These are phyloP conservation scores for Xiphophorus hellerii DNA, from an alignment of 2,113 vertebrate genomes.

Conservation along the genomic window DNA sequence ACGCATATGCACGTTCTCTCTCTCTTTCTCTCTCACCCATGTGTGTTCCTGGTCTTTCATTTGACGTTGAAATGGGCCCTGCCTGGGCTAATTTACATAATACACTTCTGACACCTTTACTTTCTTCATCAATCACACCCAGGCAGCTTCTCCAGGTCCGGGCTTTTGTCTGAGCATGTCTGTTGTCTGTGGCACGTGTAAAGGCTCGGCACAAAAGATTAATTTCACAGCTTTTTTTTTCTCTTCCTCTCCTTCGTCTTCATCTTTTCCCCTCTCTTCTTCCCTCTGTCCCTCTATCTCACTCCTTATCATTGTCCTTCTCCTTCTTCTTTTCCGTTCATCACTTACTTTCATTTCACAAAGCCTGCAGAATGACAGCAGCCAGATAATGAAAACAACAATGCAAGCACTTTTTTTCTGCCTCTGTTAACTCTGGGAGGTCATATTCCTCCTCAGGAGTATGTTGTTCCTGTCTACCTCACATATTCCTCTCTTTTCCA, in stretches of 20 bases:
- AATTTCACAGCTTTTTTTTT: constrained; percentile 96
- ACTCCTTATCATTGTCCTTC: constrained; percentile 64
- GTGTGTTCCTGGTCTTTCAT: constrained; percentile 83
- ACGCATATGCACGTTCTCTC: constrained; percentile 28
- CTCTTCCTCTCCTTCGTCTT: constrained; percentile 29
- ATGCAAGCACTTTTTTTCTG: constrained; percentile 87
- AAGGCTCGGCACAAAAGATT: constrained; percentile 99
- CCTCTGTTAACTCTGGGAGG: constrained; percentile 86
- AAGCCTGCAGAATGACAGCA: constrained; percentile 98
- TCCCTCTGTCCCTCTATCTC: constrained; percentile 68
- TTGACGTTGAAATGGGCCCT: constrained; percentile 90
- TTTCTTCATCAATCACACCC: constrained; percentile 99
- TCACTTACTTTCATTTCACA: constrained; percentile 92
- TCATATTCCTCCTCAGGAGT: constrained; percentile 84
- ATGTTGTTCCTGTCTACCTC: constrained; percentile 42
- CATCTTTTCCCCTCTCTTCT: constrained; percentile 54
- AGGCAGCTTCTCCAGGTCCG: constrained; percentile 95
- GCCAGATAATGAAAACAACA: constrained; percentile 99
- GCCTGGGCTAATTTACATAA: constrained; percentile 99
- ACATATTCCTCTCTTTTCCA: constrained; percentile 72
- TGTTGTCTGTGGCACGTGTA: constrained; percentile 96
- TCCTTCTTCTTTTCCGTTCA: constrained; percentile 59
- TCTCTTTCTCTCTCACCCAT: constrained; percentile 67
- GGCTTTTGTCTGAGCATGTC: constrained; percentile 99
- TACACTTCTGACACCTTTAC: constrained; percentile 99